A percentile compares a stretch with the other conserved stretches of the same genome.
These are phyloP conservation scores for Amiota minor DNA, from an alignment of 2,888 invertebrate genomes.

Conservation along the genomic window DNA sequence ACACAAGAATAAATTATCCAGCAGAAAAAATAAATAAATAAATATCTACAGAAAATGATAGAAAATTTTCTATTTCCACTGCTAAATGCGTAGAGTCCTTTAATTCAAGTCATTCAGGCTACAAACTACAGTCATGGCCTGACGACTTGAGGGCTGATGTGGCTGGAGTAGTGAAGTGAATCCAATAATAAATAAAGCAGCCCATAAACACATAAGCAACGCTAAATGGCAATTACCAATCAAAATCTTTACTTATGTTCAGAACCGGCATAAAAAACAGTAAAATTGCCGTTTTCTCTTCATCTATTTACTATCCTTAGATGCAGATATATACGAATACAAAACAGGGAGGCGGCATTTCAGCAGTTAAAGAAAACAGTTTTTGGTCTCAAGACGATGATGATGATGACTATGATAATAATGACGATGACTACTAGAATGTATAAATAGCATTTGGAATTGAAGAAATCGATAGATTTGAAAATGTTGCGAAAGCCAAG, in stretches of 20 bases:
- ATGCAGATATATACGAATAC: slow-evolving; percentile 41
- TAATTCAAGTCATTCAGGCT: neutral
- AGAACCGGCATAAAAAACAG: slow-evolving; percentile 53
- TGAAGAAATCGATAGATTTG: slow-evolving; percentile 58
- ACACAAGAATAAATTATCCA: slow-evolving; percentile 61
- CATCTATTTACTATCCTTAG: neutral
- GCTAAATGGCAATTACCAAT: slow-evolving; percentile 67
- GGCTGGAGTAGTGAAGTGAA: neutral
- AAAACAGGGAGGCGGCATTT: neutral
- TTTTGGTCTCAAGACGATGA: slow-evolving; percentile 8
- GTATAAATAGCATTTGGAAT: slow-evolving; percentile 60
- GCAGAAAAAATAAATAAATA: neutral
- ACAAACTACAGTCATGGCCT: too few relatives aligned
- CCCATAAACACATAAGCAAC: slow-evolving; percentile 27
- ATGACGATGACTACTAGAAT: neutral
- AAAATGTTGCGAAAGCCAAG: slow-evolving; percentile 22
- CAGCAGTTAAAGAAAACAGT: neutral
- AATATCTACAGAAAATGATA: slow-evolving; percentile 1
- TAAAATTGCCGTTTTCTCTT: too few relatives aligned
- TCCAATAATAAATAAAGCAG: slow-evolving; percentile 18
- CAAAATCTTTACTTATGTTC: slow-evolving; percentile 55
- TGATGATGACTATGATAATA: too few relatives aligned
- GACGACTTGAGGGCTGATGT: neutral
- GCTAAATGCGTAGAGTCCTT: too few relatives aligned
- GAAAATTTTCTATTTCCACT: too few relatives aligned